phyloP scores from a whole-genome alignment of 2,888 invertebrate species.

The Chrysomela aeneicollis region DNA sequence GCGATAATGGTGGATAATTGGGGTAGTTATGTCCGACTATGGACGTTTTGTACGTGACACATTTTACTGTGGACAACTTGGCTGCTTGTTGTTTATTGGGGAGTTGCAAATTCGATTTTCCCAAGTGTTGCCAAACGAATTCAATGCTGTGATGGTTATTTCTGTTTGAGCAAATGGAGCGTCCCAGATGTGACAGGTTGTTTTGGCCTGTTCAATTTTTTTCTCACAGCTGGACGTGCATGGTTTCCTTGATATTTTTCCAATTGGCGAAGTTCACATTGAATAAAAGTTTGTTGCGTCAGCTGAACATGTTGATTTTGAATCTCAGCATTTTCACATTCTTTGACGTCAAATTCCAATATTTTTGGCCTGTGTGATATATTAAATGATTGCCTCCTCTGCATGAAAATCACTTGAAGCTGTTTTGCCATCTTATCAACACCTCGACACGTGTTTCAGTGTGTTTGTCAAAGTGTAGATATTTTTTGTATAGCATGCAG shows the following conservation, averaged over 20 bases:
- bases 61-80: too few relatives aligned
- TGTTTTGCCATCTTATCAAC: too few relatives aligned
- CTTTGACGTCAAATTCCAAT: neutral
- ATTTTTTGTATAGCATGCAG: too few relatives aligned
- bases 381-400: too few relatives aligned
- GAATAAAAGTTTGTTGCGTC: neutral
- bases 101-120: neutral
- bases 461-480: too few relatives aligned
- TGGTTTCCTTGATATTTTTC: neutral
- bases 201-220: neutral
- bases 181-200: neutral
- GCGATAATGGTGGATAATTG: too few relatives aligned
- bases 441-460: too few relatives aligned
- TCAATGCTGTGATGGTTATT: neutral
- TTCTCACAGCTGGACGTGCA: neutral
- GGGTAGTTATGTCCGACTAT: too few relatives aligned
- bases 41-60: too few relatives aligned
- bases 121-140: neutral
- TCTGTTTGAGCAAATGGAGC: neutral
- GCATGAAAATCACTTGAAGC: too few relatives aligned
- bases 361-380: neutral
- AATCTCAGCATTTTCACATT: neutral
- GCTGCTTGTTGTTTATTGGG: too few relatives aligned
- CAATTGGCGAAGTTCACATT: neutral
- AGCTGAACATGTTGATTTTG: neutral